Percentiles rank a stretch among this genome's conserved stretches.
These are phyloP conservation scores for Amazona guildingii DNA, from an alignment of 2,113 vertebrate genomes.

Conservation along the genomic window DNA sequence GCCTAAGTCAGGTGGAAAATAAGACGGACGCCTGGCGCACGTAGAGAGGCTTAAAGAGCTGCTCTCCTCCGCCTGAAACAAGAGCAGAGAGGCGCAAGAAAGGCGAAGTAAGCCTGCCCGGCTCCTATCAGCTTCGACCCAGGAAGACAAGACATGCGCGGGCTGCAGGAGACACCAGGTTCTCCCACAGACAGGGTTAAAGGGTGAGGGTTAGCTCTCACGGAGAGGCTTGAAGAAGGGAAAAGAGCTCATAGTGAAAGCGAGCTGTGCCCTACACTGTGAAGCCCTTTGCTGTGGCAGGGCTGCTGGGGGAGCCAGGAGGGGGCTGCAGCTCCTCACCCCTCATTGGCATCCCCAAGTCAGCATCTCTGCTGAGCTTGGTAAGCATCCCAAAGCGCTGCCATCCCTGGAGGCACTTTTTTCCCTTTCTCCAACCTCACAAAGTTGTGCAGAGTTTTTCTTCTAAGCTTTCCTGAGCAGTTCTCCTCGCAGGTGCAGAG, in stretches of 20 bases:
- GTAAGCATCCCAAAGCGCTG: neutral
- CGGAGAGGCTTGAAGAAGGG: neutral
- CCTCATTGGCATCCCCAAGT: fast-evolving
- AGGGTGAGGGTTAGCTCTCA: neutral
- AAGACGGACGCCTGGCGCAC: fast-evolving
- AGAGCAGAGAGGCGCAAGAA: neutral
- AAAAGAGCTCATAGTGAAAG: fast-evolving
- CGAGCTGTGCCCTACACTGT: fast-evolving
- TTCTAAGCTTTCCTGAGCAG: fast-evolving
- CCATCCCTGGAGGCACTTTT: neutral
- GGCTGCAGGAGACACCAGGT: neutral
- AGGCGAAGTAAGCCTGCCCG: neutral
- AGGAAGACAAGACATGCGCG: fast-evolving
- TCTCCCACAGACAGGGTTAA: neutral
- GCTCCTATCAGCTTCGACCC: fast-evolving
- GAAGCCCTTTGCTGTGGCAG: fast-evolving
- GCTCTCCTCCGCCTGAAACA: neutral
- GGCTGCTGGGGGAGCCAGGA: fast-evolving
- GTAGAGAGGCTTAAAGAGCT: too few relatives aligned
- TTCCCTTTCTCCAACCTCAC: neutral
- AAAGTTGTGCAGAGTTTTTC: neutral
- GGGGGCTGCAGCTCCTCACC: neutral
- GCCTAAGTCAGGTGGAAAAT: neutral
- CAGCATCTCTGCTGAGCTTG: neutral
- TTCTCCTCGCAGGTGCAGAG: neutral